These are phyloP conservation scores for Hemiprocne comata DNA, from an alignment of 2,113 vertebrate genomes.

Conservation along the genomic window DNA sequence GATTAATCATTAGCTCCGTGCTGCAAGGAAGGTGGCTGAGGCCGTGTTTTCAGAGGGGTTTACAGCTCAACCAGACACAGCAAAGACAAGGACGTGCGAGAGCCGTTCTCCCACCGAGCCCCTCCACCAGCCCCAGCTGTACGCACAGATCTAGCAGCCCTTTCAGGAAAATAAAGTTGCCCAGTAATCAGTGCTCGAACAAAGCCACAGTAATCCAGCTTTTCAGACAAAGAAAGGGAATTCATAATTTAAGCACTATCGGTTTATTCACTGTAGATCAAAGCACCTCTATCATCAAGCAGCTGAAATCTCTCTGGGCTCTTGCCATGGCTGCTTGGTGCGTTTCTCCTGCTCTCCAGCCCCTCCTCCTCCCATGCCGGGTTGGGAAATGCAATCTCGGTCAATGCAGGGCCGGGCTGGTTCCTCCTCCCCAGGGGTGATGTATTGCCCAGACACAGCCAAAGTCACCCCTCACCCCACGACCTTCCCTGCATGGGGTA, in stretches of 20 bases:
- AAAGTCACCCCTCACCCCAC: background rate
- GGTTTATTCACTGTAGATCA: slow-evolving; percentile 36
- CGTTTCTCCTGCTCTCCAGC: background rate
- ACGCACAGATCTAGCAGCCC: background rate
- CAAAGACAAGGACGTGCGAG: accelerated
- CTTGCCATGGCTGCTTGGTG: background rate
- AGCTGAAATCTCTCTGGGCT: slow-evolving; percentile 17
- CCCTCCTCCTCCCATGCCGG: background rate
- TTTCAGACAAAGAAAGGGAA: slow-evolving; percentile 29
- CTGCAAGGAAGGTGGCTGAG: accelerated
- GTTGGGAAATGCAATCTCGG: background rate
- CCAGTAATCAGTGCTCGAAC: background rate
- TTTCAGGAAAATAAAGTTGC: background rate
- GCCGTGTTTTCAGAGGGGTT: background rate
- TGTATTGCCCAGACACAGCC: background rate
- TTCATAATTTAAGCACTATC: slow-evolving; percentile 27
- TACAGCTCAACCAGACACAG: background rate
- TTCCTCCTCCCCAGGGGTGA: background rate
- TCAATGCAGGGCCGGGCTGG: background rate
- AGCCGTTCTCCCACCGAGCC: background rate
- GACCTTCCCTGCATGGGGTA: accelerated
- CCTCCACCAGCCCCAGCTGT: background rate
- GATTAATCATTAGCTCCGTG: background rate
- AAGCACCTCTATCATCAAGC: slow-evolving; percentile 17
- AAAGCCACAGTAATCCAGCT: slow-evolving; percentile 9